These are phyloP conservation scores for Noctua fimbriata DNA, from an alignment of 2,888 invertebrate species.

Conservation along the genomic window DNA sequence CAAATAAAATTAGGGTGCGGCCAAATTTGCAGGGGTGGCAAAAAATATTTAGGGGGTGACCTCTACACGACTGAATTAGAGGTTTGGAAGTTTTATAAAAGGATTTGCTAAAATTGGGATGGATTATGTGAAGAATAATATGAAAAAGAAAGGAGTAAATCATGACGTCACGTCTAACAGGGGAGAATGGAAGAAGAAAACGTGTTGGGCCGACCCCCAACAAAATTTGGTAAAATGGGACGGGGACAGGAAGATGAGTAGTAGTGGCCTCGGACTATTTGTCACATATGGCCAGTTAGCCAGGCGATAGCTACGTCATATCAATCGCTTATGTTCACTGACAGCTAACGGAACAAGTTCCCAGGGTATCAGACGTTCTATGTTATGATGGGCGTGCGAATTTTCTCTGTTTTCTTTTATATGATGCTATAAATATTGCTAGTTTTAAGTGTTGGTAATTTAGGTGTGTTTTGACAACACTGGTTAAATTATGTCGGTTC, in stretches of 20 bases:
- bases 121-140: neutral
- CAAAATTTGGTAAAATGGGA: neutral
- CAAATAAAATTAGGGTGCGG: conserved; percentile 45
- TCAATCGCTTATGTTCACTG: conserved; percentile 27
- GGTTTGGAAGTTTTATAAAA: conserved; percentile 33
- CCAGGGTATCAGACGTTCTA: conserved; percentile 34
- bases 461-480: conserved; percentile 49
- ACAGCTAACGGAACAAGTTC: conserved; percentile 38
- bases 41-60: conserved; percentile 26
- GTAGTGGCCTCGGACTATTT: neutral
- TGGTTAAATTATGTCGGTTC: conserved; percentile 17
- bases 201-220: neutral
- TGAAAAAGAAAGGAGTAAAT: neutral
- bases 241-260: neutral
- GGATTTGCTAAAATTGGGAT: neutral
- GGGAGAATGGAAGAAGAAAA: neutral
- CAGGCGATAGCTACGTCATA: conserved; percentile 19
- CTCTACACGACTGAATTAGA: conserved; percentile 9
- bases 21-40: conserved; percentile 30
- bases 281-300: conserved; percentile 6
- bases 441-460: conserved; percentile 39
- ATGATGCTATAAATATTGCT: conserved; percentile 43
- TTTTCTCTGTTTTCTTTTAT: conserved; percentile 41
- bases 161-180: neutral
- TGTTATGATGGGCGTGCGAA: conserved; percentile 50